Conservation (phyloP, 2,113 vertebrate species). For the Petromus typicus region DNA sequence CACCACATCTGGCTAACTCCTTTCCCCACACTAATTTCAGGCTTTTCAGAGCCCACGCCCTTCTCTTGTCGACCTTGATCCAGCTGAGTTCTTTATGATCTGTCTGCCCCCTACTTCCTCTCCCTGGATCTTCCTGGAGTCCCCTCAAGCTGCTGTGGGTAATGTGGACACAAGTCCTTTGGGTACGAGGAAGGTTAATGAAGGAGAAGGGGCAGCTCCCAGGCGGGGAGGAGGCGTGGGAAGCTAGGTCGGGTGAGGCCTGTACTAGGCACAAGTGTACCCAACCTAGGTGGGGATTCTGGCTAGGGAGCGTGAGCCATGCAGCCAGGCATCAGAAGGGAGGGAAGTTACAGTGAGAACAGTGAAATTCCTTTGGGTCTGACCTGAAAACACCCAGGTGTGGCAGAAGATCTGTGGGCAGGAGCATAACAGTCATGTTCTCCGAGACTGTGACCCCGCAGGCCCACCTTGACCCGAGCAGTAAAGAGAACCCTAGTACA, state of each 20-base stretch:
- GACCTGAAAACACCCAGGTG: neutral
- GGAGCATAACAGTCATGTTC: accelerated
- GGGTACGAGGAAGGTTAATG: neutral
- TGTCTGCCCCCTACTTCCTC: neutral
- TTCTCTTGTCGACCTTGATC: neutral
- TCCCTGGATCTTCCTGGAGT: neutral
- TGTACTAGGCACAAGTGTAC: no score
- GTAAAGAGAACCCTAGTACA: neutral
- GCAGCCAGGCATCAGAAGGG: neutral
- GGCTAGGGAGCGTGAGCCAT: neutral
- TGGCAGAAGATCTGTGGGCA: neutral
- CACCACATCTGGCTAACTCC: neutral
- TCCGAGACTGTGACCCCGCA: no score
- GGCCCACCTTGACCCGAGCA: neutral
- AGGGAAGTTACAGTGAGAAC: neutral
- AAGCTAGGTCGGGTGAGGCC: neutral
- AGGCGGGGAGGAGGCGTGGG: neutral
- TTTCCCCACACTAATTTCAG: neutral
- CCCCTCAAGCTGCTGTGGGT: neutral
- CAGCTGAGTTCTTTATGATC: neutral
- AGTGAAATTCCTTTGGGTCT: neutral
- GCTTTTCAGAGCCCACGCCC: neutral
- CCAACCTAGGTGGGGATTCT: no score
- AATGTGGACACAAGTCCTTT: accelerated
- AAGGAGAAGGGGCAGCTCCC: neutral